A percentile compares a stretch with the other conserved stretches of the same genome.
Evolutionary conservation across 2,797 vertebrate genomes (phyloP).

Genomic region (Dromococcyx pavoninus): DNA sequence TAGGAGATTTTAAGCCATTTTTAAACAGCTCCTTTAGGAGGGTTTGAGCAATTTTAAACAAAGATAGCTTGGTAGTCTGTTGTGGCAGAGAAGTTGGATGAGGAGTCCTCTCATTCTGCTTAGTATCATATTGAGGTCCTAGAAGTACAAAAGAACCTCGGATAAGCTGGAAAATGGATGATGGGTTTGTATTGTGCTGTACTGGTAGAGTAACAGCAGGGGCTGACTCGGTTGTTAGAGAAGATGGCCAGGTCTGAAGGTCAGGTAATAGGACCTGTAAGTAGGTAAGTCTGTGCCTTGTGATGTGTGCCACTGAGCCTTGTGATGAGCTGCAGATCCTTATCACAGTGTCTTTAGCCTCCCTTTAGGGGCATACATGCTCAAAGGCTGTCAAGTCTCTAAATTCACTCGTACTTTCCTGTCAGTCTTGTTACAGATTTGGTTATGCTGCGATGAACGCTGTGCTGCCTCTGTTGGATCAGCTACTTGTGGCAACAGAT

Average conservation of each 20-base stretch:
- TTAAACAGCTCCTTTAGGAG: no score
- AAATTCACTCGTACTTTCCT: background rate
- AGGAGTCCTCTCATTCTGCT: background rate
- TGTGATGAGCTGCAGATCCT: background rate
- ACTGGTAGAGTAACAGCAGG: background rate
- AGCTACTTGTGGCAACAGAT: background rate
- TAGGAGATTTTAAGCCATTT: slow-evolving; percentile 1
- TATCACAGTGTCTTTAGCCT: background rate
- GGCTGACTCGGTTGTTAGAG: background rate
- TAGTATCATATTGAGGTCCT: background rate
- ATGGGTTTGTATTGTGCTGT: background rate
- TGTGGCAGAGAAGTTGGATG: background rate
- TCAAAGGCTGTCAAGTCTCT: background rate
- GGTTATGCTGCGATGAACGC: background rate
- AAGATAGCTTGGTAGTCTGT: background rate
- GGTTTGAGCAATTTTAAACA: slow-evolving; percentile 30
- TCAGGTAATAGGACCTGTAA: background rate
- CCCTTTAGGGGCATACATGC: background rate
- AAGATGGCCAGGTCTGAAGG: background rate
- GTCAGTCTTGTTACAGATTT: background rate
- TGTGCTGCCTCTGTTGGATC: background rate
- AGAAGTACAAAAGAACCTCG: background rate
- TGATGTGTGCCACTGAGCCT: no score
- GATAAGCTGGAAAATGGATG: background rate
- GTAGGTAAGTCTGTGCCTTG: background rate